These are phyloP conservation scores for Leptinotarsa juncta DNA, from an alignment of 2,888 invertebrate species.

Conservation along the genomic window DNA sequence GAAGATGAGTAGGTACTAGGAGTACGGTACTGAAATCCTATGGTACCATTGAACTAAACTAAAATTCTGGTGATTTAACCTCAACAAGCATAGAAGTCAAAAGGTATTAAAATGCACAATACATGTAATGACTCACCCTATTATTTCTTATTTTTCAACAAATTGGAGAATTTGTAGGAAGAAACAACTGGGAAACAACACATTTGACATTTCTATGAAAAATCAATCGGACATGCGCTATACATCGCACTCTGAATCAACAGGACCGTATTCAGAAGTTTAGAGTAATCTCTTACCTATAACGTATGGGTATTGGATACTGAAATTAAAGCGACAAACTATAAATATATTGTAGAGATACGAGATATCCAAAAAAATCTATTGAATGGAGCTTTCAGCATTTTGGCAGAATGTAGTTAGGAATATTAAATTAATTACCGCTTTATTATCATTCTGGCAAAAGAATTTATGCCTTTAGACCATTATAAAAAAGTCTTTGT, in stretches of 20 bases:
- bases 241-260: neutral
- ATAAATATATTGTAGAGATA: no score
- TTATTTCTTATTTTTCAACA: conserved; percentile 47
- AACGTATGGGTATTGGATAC: no score
- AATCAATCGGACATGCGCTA: conserved; percentile 48
- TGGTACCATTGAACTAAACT: neutral
- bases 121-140: conserved; percentile 23
- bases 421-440: no score
- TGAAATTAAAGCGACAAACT: no score
- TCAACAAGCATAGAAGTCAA: neutral
- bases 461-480: no score
- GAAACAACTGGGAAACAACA: conserved; percentile 39
- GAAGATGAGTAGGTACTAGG: neutral
- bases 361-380: no score
- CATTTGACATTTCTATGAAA: conserved; percentile 48
- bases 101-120: neutral
- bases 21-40: conserved; percentile 10
- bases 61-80: neutral
- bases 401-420: no score
- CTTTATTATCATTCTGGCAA: no score
- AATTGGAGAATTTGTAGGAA: conserved; percentile 40
- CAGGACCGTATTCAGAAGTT: conserved; percentile 40
- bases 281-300: neutral
- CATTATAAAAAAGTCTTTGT: no score
- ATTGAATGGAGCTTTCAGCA: no score